Evolutionary conservation across 1,140 invertebrate genomes (phyloP), one percentile per base, ranked within the genome.

Genomic region (Drosophila parvula): DNA sequence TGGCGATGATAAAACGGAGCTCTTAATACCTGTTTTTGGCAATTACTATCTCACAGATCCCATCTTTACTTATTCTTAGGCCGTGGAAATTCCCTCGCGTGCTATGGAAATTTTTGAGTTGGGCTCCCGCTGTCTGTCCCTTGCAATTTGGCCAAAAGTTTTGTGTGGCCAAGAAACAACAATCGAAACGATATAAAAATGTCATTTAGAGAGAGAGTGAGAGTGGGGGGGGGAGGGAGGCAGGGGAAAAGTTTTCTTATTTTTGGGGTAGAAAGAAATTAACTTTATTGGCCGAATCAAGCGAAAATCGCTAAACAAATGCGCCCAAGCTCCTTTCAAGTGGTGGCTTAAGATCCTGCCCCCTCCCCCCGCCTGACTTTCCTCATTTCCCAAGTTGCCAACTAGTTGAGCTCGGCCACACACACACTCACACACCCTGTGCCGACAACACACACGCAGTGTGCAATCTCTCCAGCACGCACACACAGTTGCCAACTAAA

Each of bases 271-370:
- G 53, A 75, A 69, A 51, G 75, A 88, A 86, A 88, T 86, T 86
- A 88, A 86, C 71, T 86, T 86, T 86, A 86, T 88, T 88, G 83
- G 80, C 65, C 73, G 83, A 88, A 88, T 88, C 84, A 89, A 89
- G 80, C 78, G 79, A 79, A 88, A 88, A 88, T 88, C 81, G 83
- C 83, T 88, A 88, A 88, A 89, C 83, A 88, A 88, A 88, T 89
- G 83, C 79, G 77, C 68, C 78, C 51, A 74, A 88, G 79, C 80
- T 83, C 76, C 84, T 79, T 88, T 88, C 79, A 88, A 81, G 73
- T 84, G 58, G 50, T 56, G 69, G 69, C 27, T 75, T 63, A 60
- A 59, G 77, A 40, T 34, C 22, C 11, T 45, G 22, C 22, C 45
- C 48, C 58, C 12, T 22, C 34, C 57, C 10, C 9, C 14, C 27